Evolutionary conservation across 1,140 invertebrate species (phyloP).

Genomic region (Euwallacea similis): DNA sequence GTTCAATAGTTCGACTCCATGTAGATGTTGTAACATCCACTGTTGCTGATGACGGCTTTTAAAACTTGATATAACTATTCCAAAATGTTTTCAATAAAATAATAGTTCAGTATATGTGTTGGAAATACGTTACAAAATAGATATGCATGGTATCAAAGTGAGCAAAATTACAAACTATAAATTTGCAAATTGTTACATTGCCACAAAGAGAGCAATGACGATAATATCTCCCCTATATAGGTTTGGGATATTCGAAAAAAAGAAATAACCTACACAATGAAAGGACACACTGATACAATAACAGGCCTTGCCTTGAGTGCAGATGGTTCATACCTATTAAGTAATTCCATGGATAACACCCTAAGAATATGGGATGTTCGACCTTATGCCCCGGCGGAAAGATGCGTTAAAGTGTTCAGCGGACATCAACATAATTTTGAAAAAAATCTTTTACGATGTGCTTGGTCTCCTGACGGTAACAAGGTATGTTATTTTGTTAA

Average conservation of each 20-base stretch:
- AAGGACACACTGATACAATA: conserved; percentile 90
- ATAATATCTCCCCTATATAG: conserved; percentile 10
- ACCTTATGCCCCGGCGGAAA: conserved; percentile 81
- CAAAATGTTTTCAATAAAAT: no score
- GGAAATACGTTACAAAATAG: no score
- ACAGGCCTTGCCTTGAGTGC: conserved; percentile 91
- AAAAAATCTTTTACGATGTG: conserved; percentile 86
- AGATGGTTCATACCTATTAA: conserved; percentile 92
- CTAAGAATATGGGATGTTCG: conserved; percentile 80
- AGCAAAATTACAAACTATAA: no score
- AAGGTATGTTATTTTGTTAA: conserved; percentile 55
- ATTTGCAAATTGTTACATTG: no score
- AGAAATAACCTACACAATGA: conserved; percentile 80
- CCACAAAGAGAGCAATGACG: background rate
- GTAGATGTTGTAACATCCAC: no score
- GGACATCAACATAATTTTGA: conserved; percentile 95
- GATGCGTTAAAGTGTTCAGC: conserved; percentile 89
- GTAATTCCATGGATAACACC: conserved; percentile 97
- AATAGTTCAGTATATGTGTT: no score
- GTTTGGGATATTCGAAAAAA: conserved; percentile 96
- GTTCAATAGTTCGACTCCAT: background rate
- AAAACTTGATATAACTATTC: no score
- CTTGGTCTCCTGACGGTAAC: conserved; percentile 88
- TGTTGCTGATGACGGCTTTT: no score
- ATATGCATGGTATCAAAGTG: no score